Base-by-base conservation (phyloP, 2,888 invertebrate genomes). In the Cerceris rybyensis region DNA sequence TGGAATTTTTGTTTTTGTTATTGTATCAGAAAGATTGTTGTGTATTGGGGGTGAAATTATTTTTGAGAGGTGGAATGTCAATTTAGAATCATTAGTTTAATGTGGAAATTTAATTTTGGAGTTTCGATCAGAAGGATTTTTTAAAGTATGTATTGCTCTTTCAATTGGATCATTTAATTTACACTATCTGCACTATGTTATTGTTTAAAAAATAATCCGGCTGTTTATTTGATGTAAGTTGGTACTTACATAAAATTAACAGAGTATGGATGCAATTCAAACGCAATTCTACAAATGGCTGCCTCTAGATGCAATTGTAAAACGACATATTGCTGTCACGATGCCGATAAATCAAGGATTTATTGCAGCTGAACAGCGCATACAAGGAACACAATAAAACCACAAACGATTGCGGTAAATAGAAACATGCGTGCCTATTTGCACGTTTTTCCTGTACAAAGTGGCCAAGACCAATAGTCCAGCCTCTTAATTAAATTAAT, bases 381-480 rank as follows among this genome's bases (percentile, higher is more conserved):
- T 71, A 75, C 76, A 75, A 70, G 58, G 54, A 75, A 63, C 63
- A 75, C 71, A 49, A 78, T 67, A 75, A 78, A 75, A 67, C 49
- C 58, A 71, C 39, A 61, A 75, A 66, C 70, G 60, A 46, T 11
- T 17, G 60, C 43, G 60, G 17, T 60, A 60, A 60, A 42, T 60
- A 60, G 46, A 46, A 14, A 75, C 75, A 63, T 52, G 57, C 61
- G 50, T 58, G 70, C 50, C 70, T 75, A 63, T 75, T 78, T 78
- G 75, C 70, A 70, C 69, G 64, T 28, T 74, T 59, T 70, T 49
- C 52, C 66, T 58, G 61, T 70, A 64, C 75, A 61, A 69, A 63
- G 70, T 57, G 52, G 49, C 65, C 60, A 66, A 70, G 50, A 60
- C 64, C 75, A n/a, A 55, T 58, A 57, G 59, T 42, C 65, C 57